Evolutionary conservation across 2,113 vertebrate genomes (phyloP).

Genomic region (Mystacornis crossleyi): DNA sequence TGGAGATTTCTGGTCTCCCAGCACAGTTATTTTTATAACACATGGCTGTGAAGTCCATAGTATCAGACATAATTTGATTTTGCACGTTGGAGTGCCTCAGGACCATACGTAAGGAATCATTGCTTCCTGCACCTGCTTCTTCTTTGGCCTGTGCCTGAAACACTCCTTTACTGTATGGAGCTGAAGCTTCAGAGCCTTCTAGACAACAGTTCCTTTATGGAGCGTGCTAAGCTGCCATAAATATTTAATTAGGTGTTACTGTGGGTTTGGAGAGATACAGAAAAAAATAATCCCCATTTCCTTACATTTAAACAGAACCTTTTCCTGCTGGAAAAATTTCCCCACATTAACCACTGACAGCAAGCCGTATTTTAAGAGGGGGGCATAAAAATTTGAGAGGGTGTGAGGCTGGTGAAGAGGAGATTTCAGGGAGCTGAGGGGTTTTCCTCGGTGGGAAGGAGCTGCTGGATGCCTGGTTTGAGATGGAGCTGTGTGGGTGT

Average conservation of each 20-base stretch:
- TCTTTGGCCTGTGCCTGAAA: background rate
- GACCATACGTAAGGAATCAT: background rate
- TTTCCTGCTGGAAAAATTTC: background rate
- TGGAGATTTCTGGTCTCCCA: constrained; percentile 37
- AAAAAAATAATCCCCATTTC: background rate
- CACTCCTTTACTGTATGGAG: background rate
- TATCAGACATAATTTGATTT: background rate
- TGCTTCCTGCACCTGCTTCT: constrained; percentile 12
- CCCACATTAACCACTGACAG: background rate
- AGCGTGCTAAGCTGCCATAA: background rate
- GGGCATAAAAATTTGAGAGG: background rate
- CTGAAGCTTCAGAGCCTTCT: background rate
- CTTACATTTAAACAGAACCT: background rate
- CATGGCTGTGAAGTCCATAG: constrained; percentile 3
- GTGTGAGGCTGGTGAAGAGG: background rate
- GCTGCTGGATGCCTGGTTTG: background rate
- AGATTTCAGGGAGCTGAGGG: background rate
- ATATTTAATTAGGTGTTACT: constrained; percentile 41
- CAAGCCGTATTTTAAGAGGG: background rate
- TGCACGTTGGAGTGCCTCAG: background rate
- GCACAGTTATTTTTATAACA: constrained; percentile 33
- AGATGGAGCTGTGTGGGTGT: background rate
- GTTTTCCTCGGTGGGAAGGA: background rate
- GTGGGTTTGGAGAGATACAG: constrained; percentile 20
- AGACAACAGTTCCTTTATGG: constrained; percentile 35